These are phyloP conservation scores for Mellilla xanthometata DNA, from an alignment of 2,888 invertebrate genomes.

Conservation along the genomic window DNA sequence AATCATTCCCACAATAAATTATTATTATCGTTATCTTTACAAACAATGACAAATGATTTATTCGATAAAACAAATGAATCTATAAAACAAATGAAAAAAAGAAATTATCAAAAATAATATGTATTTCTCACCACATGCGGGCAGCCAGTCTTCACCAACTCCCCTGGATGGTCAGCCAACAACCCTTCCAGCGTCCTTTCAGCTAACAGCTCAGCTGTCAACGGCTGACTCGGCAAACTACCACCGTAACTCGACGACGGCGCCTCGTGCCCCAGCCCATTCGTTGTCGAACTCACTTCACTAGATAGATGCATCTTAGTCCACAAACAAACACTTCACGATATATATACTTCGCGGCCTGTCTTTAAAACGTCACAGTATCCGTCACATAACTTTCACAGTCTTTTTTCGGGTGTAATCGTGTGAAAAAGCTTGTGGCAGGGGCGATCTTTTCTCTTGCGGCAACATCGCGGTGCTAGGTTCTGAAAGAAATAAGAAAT, in stretches of 20 bases:
- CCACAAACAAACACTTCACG: constrained; percentile 36
- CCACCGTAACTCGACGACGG: constrained; percentile 71
- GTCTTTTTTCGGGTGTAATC: constrained; percentile 23
- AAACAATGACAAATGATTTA: too few species aligned
- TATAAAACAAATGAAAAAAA: too few species aligned
- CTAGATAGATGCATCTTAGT: constrained; percentile 88
- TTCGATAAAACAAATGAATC: too few species aligned
- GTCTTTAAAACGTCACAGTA: constrained; percentile 42
- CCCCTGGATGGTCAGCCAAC: constrained; percentile 95
- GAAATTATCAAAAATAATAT: too few species aligned
- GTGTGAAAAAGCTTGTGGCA: constrained; percentile 10
- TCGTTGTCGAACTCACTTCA: constrained; percentile 89
- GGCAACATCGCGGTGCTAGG: constrained; percentile 17
- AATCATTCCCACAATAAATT: too few species aligned
- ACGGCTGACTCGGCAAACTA: constrained; percentile 77
- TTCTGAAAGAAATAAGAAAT: background rate
- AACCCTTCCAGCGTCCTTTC: constrained; percentile 93
- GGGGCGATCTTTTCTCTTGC: constrained; percentile 15
- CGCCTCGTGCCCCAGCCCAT: constrained; percentile 74
- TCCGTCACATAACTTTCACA: constrained; percentile 64
- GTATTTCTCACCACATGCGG: constrained; percentile 93
- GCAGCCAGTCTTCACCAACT: constrained; percentile 96
- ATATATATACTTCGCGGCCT: too few species aligned
- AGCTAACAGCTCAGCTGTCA: constrained; percentile 92
- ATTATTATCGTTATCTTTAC: too few species aligned